phyloP scores from a whole-genome alignment of 2,113 vertebrate genomes.

The Toxostoma redivivum region DNA sequence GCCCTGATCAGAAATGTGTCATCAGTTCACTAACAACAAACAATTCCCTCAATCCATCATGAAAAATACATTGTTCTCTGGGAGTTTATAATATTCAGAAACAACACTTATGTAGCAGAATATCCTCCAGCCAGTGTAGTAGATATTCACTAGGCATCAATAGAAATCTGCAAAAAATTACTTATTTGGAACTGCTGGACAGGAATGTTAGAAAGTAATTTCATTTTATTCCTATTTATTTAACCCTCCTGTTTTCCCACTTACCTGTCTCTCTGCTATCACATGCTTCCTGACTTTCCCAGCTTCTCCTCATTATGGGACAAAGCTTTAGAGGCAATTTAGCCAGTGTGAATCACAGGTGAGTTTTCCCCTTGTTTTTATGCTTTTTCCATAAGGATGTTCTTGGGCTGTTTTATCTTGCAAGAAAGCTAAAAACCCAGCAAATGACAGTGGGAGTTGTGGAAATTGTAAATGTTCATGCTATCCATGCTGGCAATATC shows the following conservation, averaged over 20 bases:
- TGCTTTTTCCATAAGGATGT: neutral
- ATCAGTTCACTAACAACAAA: neutral
- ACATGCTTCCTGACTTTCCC: neutral
- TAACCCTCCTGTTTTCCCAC: neutral
- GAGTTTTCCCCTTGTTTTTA: neutral
- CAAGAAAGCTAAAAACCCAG: neutral
- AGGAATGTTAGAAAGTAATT: neutral
- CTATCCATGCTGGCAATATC: fast-evolving
- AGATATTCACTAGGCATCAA: neutral
- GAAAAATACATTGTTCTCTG: neutral
- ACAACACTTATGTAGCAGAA: neutral
- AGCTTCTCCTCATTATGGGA: neutral
- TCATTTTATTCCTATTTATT: neutral
- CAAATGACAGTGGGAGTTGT: neutral
- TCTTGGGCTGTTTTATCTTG: neutral
- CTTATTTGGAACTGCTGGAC: neutral
- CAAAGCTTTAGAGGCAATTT: neutral
- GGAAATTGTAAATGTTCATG: fast-evolving
- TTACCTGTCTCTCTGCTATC: neutral
- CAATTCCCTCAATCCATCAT: neutral
- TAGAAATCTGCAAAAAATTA: neutral
- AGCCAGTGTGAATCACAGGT: neutral
- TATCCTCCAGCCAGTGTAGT: neutral
- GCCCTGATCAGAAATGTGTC: neutral
- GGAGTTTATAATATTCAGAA: neutral